Conservation (phyloP, 2,797 vertebrate genomes). For the Sebastes taczanowskii region DNA sequence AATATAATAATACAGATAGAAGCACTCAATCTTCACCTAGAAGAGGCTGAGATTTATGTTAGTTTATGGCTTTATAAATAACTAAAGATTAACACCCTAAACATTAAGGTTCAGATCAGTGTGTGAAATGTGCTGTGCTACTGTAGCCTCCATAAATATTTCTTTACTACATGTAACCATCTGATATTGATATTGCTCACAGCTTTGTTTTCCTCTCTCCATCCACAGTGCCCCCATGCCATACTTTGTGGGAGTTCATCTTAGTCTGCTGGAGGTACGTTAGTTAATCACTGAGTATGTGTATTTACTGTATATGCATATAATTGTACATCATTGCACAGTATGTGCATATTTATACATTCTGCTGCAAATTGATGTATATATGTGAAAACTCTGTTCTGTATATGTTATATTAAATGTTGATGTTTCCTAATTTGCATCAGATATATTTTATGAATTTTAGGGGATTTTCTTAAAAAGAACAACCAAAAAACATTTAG, state of each 20-base stretch:
- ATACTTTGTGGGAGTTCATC: slow-evolving; percentile 96
- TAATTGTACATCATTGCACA: slow-evolving; percentile 7
- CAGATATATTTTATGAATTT: neutral
- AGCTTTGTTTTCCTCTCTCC: slow-evolving; percentile 50
- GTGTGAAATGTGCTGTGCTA: neutral
- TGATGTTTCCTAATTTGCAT: neutral
- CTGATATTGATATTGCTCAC: slow-evolving; percentile 36
- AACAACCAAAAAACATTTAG: neutral
- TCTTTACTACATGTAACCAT: neutral
- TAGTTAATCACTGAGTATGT: neutral
- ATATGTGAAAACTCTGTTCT: neutral
- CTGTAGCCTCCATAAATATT: neutral
- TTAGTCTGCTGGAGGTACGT: slow-evolving; percentile 96
- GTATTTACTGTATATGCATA: neutral
- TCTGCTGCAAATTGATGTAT: neutral
- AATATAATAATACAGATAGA: neutral
- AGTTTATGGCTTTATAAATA: neutral
- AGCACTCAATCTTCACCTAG: neutral
- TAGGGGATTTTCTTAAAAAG: neutral
- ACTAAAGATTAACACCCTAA: neutral
- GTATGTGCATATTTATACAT: slow-evolving; percentile 1
- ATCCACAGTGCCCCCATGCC: slow-evolving; percentile 95
- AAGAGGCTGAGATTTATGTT: neutral
- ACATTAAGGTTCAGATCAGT: neutral
- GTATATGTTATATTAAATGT: neutral